Evolutionary conservation across 2,113 vertebrate genomes (phyloP), one percentile per base, ranked within the genome.

Genomic region (Sphaerodactylus townsendi): DNA sequence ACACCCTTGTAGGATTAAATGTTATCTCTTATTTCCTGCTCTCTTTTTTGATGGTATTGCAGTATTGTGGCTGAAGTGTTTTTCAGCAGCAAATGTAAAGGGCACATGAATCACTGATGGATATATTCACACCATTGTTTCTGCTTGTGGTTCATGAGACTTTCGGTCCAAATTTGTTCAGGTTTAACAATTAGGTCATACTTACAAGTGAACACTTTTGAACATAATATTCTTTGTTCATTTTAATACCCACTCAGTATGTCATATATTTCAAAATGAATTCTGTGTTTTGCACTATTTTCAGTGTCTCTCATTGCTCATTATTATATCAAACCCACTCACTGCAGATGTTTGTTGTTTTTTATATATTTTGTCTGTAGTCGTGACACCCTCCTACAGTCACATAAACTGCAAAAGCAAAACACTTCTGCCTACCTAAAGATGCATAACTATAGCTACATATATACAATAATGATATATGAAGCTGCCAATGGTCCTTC

Each of bases 381-480:
- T 84, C 14, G 39, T 48, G 75, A 64, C 66, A 78, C 50, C 82
- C 50, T 84, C 75, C 75, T 28, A 79, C 50, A 71, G 37, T 78
- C 44, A 53, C 41, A 84, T 44, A 71, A 78, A 77, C 75, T 84
- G 30, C 37, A 62, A 59, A 84, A 84, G 33, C n/a, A 75, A 83
- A 76, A 53, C 33, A 68, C 5, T 75, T 76, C 46, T 69, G 83
- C 66, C 46, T 77, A 84, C n/a, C 2, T 59, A n/a, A 72, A 82
- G 39, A 66, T 37, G 50, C 10, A 46, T 48, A 73, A 73, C 71
- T 73, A 50, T 33, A 68, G n/a, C 33, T 35, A 68, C 13, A 69
- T 6, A 71, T 17, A 21, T 10, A 33, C 7, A 72, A 82, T 10
- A 30, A 3, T n/a, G 2, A 35, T 41, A 33, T 35, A 68, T 15